Base-by-base conservation (phyloP, 2,113 vertebrate genomes). In the Forbesichthys agassizii region DNA sequence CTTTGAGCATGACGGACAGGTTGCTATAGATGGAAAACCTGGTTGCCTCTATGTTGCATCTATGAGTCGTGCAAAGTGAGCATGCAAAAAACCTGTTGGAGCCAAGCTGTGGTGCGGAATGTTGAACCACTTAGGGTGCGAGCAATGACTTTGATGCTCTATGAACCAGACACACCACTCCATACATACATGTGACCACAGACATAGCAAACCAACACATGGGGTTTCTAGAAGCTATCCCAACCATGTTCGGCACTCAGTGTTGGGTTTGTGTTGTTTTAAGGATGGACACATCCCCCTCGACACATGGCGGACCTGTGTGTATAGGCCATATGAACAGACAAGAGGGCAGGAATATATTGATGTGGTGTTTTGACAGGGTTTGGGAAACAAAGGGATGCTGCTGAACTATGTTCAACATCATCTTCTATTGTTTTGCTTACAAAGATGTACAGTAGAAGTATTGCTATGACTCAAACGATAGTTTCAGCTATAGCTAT, bases 211-310 rank as follows among this genome's bases (percentile, higher is more conserved):
- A 71, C 67, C 69, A 81, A 88, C 83, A 84, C 85, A 86, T 80
- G 82, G 88, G 79, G 77, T 79, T 87, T 80, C 72, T 72, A 20
- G 72, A 72, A 88, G 86, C 75, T 66, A 89, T 89, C 76, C 83
- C 86, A 90, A 83, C 84, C 85, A 90, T 64, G 81, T 83, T 53
- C 16, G 81, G 85, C 88, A 89, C 87, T 86, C 86, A 64, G 82
- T 78, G 54, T 74, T 81, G 84, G 82, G 82, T 86, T 80, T 75
- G 82, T 86, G 85, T 86, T 84, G 84, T 79, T 81, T 88, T 86
- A 84, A 83, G 66, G 73, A 69, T 71, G 86, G 84, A 90, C 83
- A 84, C 88, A 79, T 85, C 80, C 66, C 73, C 64, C 69, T 58
- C 27, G 48, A 86, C 75, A 79, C 81, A 86, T 73, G 69, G 74